These are phyloP conservation scores for Saguinus imperator DNA, from an alignment of 2,113 vertebrate genomes.

Conservation along the genomic window DNA sequence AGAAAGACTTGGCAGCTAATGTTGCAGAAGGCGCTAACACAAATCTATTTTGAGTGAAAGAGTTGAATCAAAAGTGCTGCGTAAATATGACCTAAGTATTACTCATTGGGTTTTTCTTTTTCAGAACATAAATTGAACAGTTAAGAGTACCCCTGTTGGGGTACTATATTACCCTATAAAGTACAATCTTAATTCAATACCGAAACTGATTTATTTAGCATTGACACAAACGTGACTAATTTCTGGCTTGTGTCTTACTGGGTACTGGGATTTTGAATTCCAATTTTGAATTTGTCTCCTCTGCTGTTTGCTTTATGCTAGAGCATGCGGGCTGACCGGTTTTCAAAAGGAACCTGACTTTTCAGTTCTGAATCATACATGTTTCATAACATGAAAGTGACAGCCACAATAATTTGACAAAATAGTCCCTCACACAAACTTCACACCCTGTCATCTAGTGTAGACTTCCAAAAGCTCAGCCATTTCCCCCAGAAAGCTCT, in stretches of 20 bases:
- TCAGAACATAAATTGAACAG: not conserved
- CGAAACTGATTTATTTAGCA: not conserved
- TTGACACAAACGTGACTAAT: not conserved
- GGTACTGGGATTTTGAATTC: not conserved
- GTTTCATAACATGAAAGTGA: not conserved
- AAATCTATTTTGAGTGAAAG: not conserved
- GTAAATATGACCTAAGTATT: not conserved
- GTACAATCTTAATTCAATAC: rapidly evolving
- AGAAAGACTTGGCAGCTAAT: not conserved
- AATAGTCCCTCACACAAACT: not conserved
- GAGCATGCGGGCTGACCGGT: not conserved
- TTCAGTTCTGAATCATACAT: not conserved
- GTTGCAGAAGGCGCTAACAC: too few relatives aligned
- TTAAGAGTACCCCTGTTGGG: too few relatives aligned
- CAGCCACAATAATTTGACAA: not conserved
- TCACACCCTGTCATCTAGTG: not conserved
- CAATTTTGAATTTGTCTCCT: not conserved
- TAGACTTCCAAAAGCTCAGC: not conserved
- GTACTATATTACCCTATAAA: not conserved
- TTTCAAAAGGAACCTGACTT: slow-evolving; percentile 42
- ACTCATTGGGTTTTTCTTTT: not conserved
- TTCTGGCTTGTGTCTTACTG: not conserved
- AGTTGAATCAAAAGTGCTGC: not conserved
- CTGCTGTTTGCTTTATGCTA: not conserved
- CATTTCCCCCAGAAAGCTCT: not conserved